phyloP scores from a whole-genome alignment of 2,888 invertebrate species.

The Drosophila imparisetae region DNA sequence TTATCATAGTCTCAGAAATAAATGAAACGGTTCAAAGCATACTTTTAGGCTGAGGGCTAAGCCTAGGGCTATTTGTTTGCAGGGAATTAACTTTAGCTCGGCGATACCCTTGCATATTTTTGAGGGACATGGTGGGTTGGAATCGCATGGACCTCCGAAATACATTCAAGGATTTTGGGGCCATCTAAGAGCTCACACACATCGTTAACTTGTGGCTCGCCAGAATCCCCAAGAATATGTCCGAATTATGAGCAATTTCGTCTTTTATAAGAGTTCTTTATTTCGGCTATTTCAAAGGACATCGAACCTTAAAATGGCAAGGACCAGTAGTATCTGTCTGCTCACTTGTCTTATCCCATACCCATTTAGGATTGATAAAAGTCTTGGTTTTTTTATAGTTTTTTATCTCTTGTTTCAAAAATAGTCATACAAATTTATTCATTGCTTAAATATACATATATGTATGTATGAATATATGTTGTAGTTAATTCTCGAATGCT shows the following conservation, averaged over 20 bases:
- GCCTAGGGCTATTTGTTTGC: neutral
- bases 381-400: slow-evolving; percentile 2
- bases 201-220: neutral
- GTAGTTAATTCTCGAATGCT: slow-evolving; percentile 50
- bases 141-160: neutral
- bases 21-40: neutral
- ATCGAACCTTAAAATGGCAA: neutral
- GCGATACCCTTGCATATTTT: neutral
- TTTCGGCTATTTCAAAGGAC: neutral
- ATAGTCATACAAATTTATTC: slow-evolving; percentile 47
- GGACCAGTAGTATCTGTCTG: neutral
- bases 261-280: neutral
- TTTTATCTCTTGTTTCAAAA: slow-evolving; percentile 45
- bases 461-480: slow-evolving; percentile 27
- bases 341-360: neutral
- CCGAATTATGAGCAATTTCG: neutral
- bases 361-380: neutral
- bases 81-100: neutral
- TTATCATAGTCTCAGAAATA: neutral
- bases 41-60: neutral
- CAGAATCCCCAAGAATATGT: neutral
- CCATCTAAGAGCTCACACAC: neutral
- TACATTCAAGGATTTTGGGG: neutral
- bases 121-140: neutral
- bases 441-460: slow-evolving; percentile 51